Percentiles rank a stretch among this genome's conserved stretches.
Conservation (phyloP, 2,888 invertebrate genomes). For the Cerastis rubricosa region DNA sequence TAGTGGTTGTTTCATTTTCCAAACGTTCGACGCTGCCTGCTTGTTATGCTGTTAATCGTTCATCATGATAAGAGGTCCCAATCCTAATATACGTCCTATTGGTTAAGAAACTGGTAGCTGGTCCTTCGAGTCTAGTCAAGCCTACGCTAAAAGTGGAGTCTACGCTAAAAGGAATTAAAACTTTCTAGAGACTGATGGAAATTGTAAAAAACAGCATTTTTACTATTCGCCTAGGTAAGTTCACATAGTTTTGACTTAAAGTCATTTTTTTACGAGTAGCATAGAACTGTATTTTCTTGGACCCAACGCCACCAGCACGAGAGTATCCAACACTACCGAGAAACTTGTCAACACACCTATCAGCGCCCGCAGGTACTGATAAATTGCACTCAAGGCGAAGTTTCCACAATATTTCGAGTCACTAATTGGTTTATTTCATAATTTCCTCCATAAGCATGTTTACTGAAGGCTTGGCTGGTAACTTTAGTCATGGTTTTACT, state of each 20-base stretch:
- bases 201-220: too few relatives aligned
- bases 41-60: neutral
- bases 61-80: neutral
- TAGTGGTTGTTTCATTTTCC: neutral
- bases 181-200: neutral
- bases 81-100: neutral
- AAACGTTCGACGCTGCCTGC: neutral
- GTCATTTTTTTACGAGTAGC: neutral
- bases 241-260: neutral
- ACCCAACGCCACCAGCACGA: neutral
- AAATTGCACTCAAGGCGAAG: conserved; percentile 45
- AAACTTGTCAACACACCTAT: conserved; percentile 32
- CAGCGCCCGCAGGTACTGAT: conserved; percentile 39
- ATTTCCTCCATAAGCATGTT: conserved; percentile 44
- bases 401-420: conserved; percentile 30
- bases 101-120: neutral
- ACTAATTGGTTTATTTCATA: conserved; percentile 45
- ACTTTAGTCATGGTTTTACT: conserved; percentile 30
- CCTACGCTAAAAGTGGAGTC: neutral
- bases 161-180: neutral
- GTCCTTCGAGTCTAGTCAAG: neutral
- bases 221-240: too few relatives aligned
- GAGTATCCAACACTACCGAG: neutral
- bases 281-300: neutral
- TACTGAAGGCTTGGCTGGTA: conserved; percentile 33